phyloP scores from a whole-genome alignment of 2,797 vertebrate species.

The Hybognathus amarus region DNA sequence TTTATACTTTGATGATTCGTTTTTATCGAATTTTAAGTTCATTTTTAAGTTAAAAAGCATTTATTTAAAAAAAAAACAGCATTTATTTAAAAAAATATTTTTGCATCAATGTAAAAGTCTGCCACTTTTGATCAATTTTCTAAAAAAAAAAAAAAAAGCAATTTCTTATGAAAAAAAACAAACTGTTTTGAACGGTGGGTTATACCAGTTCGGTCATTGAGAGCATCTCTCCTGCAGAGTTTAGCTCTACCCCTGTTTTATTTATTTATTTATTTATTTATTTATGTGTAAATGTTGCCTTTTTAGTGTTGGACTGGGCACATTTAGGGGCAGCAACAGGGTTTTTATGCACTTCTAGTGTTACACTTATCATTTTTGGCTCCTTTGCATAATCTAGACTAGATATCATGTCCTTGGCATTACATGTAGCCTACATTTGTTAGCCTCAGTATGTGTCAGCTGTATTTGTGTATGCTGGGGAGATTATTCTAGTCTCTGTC shows the following conservation, averaged over 20 bases:
- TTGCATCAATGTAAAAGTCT: too few species aligned
- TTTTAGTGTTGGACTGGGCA: background rate
- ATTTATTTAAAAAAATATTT: background rate
- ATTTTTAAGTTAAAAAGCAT: too few species aligned
- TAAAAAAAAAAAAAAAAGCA: too few species aligned
- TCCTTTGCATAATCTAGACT: slow-evolving; percentile 15
- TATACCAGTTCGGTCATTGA: too few species aligned
- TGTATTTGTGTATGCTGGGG: slow-evolving; percentile 7
- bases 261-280: accelerated
- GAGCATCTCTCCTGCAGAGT: too few species aligned
- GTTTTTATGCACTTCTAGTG: background rate
- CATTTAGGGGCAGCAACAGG: background rate
- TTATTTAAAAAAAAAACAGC: too few species aligned
- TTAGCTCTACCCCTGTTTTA: background rate
- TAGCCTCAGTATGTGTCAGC: slow-evolving; percentile 14
- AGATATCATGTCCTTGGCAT: background rate
- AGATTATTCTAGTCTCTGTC: slow-evolving; percentile 26
- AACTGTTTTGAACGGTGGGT: too few species aligned
- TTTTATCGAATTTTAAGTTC: too few species aligned
- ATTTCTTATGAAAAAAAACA: too few species aligned
- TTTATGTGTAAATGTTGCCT: background rate
- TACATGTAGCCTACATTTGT: slow-evolving; percentile 18
- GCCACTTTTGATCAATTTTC: background rate
- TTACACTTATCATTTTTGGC: slow-evolving; percentile 18
- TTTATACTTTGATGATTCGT: too few species aligned